These are phyloP conservation scores for Mus minutoides DNA, from an alignment of 2,797 vertebrate species.

Conservation along the genomic window DNA sequence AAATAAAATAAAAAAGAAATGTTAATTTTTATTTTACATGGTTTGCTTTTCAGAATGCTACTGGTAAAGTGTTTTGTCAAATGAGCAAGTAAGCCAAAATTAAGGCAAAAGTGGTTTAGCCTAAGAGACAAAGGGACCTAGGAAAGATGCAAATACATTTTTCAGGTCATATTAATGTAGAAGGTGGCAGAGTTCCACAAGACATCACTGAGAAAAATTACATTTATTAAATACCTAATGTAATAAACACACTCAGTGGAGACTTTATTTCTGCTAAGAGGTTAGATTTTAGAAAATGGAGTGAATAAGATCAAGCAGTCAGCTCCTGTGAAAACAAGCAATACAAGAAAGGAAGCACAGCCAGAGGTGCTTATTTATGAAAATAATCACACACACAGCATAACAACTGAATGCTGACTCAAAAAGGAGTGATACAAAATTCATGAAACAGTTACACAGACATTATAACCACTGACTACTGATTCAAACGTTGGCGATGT, in stretches of 20 bases:
- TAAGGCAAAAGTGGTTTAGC: background rate
- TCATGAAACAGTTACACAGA: background rate
- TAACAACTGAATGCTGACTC: background rate
- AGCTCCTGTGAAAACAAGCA: conserved; percentile 11
- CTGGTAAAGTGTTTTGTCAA: background rate
- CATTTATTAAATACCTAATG: background rate
- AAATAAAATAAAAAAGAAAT: background rate
- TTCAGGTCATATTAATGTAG: background rate
- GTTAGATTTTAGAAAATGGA: background rate
- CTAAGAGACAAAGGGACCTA: background rate
- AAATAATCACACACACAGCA: background rate
- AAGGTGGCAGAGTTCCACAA: background rate
- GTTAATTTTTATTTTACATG: conserved; percentile 18
- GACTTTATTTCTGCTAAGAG: conserved; percentile 30
- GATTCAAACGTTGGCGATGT: background rate
- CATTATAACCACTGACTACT: background rate
- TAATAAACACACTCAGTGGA: background rate
- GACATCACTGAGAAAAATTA: background rate
- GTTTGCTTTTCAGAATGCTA: background rate
- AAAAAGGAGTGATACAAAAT: background rate
- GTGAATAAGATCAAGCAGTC: conserved; percentile 15
- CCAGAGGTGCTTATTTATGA: background rate
- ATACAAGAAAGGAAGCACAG: conserved; percentile 30
- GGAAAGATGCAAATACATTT: background rate
- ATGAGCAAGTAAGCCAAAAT: conserved; percentile 41